A percentile compares a stretch with the other conserved stretches of the same genome.
Evolutionary conservation across 2,113 vertebrate species (phyloP).

Genomic region (Noctilio leporinus): DNA sequence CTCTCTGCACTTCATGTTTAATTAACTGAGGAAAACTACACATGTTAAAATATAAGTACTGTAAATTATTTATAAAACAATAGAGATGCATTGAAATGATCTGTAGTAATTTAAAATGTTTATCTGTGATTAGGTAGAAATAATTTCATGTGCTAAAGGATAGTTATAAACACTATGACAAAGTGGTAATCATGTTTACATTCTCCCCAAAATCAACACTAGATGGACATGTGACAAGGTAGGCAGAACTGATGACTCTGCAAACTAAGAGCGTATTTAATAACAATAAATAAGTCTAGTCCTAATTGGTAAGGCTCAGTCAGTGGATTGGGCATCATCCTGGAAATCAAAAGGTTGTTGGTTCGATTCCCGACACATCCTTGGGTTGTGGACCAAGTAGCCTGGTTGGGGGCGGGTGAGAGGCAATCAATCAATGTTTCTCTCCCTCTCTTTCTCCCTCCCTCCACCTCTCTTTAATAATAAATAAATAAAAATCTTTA

Average conservation of each 20-base stretch:
- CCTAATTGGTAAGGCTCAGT: no score
- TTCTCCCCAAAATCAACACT: neutral
- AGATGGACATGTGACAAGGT: neutral
- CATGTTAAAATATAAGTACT: neutral
- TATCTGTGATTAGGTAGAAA: neutral
- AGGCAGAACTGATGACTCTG: neutral
- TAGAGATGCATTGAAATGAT: neutral
- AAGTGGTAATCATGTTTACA: neutral
- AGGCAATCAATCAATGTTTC: no score
- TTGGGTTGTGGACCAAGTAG: no score
- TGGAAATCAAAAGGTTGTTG: no score
- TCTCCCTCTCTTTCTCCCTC: no score
- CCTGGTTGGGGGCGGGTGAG: no score
- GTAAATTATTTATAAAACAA: neutral
- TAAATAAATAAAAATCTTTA: no score
- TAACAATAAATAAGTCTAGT: neutral
- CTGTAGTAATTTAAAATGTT: neutral
- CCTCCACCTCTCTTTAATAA: no score
- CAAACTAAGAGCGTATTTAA: neutral
- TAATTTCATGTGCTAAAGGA: neutral
- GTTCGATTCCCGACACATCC: no score
- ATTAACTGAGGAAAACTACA: neutral
- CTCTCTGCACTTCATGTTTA: neutral
- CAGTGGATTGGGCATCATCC: no score
- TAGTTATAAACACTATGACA: neutral